Conservation (phyloP, 2,113 vertebrate species). For the Notiomystis cincta region DNA sequence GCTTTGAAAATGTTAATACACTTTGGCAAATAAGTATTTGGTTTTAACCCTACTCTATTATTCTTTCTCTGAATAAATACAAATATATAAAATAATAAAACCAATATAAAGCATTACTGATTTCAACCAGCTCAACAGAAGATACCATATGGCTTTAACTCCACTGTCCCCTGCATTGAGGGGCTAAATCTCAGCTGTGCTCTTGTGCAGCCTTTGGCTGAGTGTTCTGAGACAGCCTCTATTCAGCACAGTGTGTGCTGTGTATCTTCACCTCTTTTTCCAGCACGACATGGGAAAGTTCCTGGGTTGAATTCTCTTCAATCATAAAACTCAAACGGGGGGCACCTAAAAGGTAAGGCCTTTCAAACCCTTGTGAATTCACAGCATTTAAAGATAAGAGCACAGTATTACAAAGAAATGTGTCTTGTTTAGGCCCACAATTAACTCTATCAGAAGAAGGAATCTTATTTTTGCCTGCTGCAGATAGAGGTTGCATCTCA, state of each 20-base stretch:
- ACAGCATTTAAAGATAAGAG: background rate
- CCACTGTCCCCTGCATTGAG: fast-evolving
- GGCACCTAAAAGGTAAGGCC: background rate
- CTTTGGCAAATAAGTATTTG: background rate
- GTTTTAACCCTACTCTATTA: background rate
- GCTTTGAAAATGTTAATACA: background rate
- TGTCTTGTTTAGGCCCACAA: background rate
- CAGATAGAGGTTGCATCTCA: background rate
- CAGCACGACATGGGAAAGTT: background rate
- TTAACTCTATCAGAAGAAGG: background rate
- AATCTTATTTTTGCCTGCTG: conserved; percentile 18
- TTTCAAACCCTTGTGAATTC: background rate
- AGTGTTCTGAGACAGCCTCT: background rate
- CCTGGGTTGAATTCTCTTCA: background rate
- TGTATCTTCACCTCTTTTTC: background rate
- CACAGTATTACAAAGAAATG: background rate
- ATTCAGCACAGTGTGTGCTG: fast-evolving
- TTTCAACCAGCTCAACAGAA: background rate
- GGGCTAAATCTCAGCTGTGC: fast-evolving
- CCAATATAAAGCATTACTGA: background rate
- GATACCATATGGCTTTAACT: background rate
- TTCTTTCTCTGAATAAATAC: background rate
- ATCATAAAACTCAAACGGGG: background rate
- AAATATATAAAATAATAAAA: no score
- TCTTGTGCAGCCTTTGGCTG: background rate